phyloP scores from a whole-genome alignment of 1,140 invertebrate genomes.

The Glomeris maerens region DNA sequence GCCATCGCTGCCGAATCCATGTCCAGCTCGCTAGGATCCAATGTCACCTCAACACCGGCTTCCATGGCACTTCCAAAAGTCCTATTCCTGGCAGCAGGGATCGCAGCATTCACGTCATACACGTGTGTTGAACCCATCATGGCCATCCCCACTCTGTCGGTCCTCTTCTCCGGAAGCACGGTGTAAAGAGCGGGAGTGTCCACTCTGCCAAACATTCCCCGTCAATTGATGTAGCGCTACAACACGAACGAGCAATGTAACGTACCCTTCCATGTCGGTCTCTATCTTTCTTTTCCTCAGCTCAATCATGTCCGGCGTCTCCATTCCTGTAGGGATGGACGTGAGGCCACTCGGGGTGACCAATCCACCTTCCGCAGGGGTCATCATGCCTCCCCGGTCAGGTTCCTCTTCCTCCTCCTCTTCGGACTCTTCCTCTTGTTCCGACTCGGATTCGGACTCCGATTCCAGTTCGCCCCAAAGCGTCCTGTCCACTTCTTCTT shows the following conservation, averaged over 20 bases:
- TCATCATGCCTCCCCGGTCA: slow-evolving; percentile 28
- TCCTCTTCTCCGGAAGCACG: slow-evolving; percentile 84
- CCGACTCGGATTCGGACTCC: slow-evolving; percentile 73
- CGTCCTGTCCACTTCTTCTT: slow-evolving; percentile 79
- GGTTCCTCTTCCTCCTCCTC: slow-evolving; percentile 41
- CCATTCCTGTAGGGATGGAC: slow-evolving; percentile 85
- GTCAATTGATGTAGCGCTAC: neutral
- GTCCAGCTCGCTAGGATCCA: slow-evolving; percentile 95
- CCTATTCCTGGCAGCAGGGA: slow-evolving; percentile 14
- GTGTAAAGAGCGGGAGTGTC: slow-evolving; percentile 85
- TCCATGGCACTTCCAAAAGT: neutral
- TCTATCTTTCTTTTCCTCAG: slow-evolving; percentile 93
- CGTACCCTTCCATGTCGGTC: slow-evolving; percentile 84
- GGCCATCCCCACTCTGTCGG: slow-evolving; percentile 67
- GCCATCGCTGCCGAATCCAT: slow-evolving; percentile 91
- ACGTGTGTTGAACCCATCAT: slow-evolving; percentile 96
- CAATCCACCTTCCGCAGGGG: slow-evolving; percentile 47
- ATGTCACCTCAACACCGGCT: slow-evolving; percentile 65
- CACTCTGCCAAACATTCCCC: slow-evolving; percentile 37
- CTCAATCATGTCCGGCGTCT: slow-evolving; percentile 97
- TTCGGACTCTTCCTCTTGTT: slow-evolving; percentile 59
- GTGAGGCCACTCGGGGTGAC: slow-evolving; percentile 75
- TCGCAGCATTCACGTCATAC: slow-evolving; percentile 66
- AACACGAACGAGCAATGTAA: slow-evolving; percentile 10
- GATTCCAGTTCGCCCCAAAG: slow-evolving; percentile 96